Percentiles rank a stretch among this genome's conserved stretches.
Evolutionary conservation across 2,113 vertebrate genomes (phyloP).

Genomic region (Oryzias woworae): DNA sequence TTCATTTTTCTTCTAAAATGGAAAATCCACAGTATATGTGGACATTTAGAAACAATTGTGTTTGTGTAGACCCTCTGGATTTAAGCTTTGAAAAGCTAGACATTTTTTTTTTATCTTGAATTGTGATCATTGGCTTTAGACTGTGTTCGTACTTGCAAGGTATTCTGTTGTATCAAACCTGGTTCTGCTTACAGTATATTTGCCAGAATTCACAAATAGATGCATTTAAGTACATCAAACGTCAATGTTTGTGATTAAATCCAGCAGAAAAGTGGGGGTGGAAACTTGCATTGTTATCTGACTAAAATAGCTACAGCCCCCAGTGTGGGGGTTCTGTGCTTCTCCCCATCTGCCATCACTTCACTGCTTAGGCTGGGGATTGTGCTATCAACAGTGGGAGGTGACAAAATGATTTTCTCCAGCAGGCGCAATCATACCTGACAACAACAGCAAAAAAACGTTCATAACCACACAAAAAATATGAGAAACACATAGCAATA

Average conservation of each 20-base stretch:
- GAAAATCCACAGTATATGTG: no score
- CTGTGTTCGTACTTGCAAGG: no score
- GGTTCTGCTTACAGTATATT: no score
- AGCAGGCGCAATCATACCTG: not conserved
- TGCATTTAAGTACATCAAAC: no score
- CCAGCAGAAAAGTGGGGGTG: constrained; percentile 31
- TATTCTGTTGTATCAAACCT: no score
- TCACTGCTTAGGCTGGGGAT: constrained; percentile 21
- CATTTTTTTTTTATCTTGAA: no score
- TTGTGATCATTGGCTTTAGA: no score
- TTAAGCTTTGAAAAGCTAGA: no score
- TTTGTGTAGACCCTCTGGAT: no score
- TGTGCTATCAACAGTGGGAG: constrained; percentile 33
- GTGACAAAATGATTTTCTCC: constrained; percentile 30
- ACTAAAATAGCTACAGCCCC: constrained; percentile 32
- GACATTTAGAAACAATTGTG: no score
- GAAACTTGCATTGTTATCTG: constrained; percentile 55
- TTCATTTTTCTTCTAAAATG: no score
- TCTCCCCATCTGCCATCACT: constrained; percentile 60
- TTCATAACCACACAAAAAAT: not conserved
- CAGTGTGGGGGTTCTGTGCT: constrained; percentile 32
- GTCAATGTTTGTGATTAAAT: constrained; percentile 50
- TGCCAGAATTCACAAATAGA: no score
- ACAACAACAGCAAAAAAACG: not conserved
- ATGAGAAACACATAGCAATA: not conserved